These are phyloP conservation scores for Apodemia hepburni DNA, from an alignment of 2,888 invertebrate species.

Conservation along the genomic window DNA sequence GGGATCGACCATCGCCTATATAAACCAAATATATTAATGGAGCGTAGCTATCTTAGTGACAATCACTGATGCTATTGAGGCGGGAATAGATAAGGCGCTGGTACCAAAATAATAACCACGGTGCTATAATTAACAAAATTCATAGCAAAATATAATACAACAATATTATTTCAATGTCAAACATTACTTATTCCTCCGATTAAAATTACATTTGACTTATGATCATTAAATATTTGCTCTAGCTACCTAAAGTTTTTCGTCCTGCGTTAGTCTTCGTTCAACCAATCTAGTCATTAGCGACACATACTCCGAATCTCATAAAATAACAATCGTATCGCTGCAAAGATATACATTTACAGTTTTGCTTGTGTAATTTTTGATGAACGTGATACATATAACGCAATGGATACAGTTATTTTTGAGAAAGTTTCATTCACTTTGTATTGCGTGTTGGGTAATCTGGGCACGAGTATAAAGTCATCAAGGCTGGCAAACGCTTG, in stretches of 20 bases:
- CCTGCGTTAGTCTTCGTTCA: constrained; percentile 15
- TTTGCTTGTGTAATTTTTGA: not conserved
- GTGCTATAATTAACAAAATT: too few species aligned
- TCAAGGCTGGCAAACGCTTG: constrained; percentile 44
- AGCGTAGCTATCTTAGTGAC: too few species aligned
- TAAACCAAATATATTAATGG: too few species aligned
- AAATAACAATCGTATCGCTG: not conserved
- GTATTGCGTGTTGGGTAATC: constrained; percentile 30
- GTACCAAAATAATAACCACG: too few species aligned
- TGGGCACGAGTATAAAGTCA: constrained; percentile 47
- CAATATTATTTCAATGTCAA: not conserved
- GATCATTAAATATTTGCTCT: constrained; percentile 13
- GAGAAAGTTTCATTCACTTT: not conserved
- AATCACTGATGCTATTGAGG: too few species aligned
- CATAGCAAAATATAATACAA: not conserved
- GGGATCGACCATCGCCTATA: too few species aligned
- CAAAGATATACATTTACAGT: constrained; percentile 4
- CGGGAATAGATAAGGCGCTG: too few species aligned
- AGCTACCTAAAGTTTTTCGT: constrained; percentile 15
- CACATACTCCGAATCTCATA: not conserved
- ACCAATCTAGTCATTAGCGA: constrained; percentile 20
- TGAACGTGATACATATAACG: not conserved
- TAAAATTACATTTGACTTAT: constrained; percentile 12
- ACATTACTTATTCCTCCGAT: not conserved
- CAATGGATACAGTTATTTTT: constrained; percentile 6